Percentiles rank a stretch among this genome's conserved stretches.
These are phyloP conservation scores for Sinhomidia bicolor DNA, from an alignment of 2,888 invertebrate species.

Conservation along the genomic window DNA sequence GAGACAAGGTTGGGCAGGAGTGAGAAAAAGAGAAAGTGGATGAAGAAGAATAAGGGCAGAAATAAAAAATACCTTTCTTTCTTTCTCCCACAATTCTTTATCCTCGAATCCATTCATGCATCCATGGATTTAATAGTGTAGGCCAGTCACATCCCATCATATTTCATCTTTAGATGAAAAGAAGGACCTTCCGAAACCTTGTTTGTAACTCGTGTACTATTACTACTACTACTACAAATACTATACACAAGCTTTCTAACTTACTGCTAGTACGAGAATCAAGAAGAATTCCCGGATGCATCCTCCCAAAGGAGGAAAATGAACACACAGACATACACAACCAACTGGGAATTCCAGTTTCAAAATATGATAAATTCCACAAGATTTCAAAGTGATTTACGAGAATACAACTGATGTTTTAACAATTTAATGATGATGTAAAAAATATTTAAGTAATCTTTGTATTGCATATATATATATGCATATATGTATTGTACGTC, in stretches of 20 bases:
- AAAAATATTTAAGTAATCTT: too few relatives aligned
- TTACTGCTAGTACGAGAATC: background rate
- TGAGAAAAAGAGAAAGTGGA: conserved; percentile 13
- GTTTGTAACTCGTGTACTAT: background rate
- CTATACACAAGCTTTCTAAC: background rate
- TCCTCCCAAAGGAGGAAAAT: background rate
- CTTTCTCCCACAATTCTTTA: conserved; percentile 13
- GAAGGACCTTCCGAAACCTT: background rate
- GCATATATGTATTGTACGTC: too few relatives aligned
- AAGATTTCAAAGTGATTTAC: too few relatives aligned
- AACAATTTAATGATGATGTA: too few relatives aligned
- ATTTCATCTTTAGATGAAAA: conserved; percentile 37
- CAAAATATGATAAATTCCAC: too few relatives aligned
- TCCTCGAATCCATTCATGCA: background rate
- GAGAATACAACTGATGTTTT: too few relatives aligned
- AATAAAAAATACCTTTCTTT: conserved; percentile 27
- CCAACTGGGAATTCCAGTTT: background rate
- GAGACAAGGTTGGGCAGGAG: background rate
- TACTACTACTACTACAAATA: too few relatives aligned
- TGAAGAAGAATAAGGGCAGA: conserved; percentile 5
- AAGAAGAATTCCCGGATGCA: background rate
- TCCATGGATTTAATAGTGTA: conserved; percentile 27
- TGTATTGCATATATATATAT: too few relatives aligned
- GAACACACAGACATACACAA: background rate
- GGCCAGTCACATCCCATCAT: conserved; percentile 44